Conservation (phyloP, 1,140 invertebrate genomes). For the Cydia amplana region DNA sequence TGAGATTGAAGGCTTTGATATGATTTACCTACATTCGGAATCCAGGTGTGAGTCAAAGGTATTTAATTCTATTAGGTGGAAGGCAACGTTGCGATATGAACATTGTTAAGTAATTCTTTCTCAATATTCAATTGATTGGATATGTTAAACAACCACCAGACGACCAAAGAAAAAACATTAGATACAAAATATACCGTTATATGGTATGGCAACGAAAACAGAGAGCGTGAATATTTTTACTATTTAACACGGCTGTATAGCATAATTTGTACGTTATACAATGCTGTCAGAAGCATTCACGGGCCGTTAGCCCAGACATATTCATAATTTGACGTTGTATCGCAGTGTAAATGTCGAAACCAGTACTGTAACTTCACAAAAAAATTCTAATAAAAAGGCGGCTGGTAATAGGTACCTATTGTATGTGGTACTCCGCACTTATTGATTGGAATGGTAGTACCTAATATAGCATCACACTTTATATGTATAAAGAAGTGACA, state of each 20-base stretch:
- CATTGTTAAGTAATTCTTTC: too few relatives aligned
- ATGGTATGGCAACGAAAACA: neutral
- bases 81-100: neutral
- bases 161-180: neutral
- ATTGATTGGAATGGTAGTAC: too few relatives aligned
- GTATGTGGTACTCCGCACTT: neutral
- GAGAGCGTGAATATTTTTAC: constrained; percentile 8
- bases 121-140: neutral
- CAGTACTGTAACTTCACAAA: neutral
- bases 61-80: too few relatives aligned
- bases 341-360: neutral
- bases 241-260: neutral
- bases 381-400: neutral
- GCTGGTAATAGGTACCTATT: neutral
- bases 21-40: too few relatives aligned
- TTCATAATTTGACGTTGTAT: constrained; percentile 9
- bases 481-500: too few relatives aligned
- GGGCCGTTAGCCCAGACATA: constrained; percentile 19
- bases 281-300: constrained; percentile 24
- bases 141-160: neutral
- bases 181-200: neutral
- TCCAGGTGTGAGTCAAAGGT: too few relatives aligned
- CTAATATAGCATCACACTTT: too few relatives aligned
- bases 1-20: too few relatives aligned
- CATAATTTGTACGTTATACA: constrained; percentile 27